Evolutionary conservation across 2,113 vertebrate genomes (phyloP).

Genomic region (Lasiurus cinereus): DNA sequence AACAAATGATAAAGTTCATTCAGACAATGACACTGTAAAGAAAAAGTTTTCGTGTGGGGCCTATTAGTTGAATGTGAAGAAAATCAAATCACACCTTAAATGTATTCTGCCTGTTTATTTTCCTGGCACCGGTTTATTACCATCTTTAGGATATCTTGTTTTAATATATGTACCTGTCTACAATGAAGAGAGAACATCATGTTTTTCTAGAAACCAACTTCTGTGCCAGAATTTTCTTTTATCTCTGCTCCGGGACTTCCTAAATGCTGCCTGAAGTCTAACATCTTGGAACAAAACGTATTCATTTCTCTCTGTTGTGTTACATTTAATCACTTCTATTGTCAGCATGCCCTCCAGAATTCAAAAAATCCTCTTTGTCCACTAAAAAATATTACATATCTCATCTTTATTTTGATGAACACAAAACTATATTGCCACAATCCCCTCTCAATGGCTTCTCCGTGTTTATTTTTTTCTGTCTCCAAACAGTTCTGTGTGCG

Average conservation of each 20-base stretch:
- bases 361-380: constrained; percentile 1
- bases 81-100: constrained; percentile 8
- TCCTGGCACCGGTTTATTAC: neutral
- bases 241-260: neutral
- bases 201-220: constrained; percentile 46
- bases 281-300: constrained; percentile 24
- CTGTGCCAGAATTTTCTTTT: neutral
- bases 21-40: constrained; percentile 29
- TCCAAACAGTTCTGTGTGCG: neutral
- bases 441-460: neutral
- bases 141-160: neutral
- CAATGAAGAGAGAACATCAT: neutral
- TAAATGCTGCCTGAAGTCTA: constrained; percentile 54
- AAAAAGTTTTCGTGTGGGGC: neutral
- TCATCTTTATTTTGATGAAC: neutral
- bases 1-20: constrained; percentile 45
- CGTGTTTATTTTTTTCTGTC: neutral
- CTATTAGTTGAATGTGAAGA: constrained; percentile 18
- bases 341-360: neutral
- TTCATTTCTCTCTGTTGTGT: constrained; percentile 62
- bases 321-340: constrained; percentile 44
- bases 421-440: neutral
- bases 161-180: neutral
- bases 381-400: neutral
- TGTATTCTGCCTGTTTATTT: neutral